phyloP scores from a whole-genome alignment of 1,140 invertebrate species.

The Zaprionus inermis region DNA sequence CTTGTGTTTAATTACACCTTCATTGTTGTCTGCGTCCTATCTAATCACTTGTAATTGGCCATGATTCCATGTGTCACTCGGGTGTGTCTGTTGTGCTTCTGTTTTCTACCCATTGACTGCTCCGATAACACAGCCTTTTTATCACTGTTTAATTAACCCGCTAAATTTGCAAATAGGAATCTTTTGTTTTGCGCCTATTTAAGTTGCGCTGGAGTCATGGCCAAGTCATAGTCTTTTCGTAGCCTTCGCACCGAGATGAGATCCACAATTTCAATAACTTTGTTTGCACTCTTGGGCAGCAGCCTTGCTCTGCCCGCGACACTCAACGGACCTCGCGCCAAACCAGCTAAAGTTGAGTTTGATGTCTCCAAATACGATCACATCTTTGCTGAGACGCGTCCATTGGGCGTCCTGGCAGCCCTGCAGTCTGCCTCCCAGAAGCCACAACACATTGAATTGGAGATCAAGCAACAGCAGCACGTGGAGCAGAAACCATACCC shows the following conservation, averaged over 20 bases:
- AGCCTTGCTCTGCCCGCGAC: slow-evolving; percentile 5
- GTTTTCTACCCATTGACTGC: too few relatives aligned
- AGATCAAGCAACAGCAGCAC: slow-evolving; percentile 16
- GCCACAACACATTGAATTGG: slow-evolving; percentile 16
- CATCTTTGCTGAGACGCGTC: slow-evolving; percentile 50
- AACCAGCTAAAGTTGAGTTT: not conserved
- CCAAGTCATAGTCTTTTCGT: slow-evolving; percentile 39
- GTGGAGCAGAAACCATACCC: not conserved
- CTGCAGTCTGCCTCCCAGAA: not conserved
- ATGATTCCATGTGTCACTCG: too few relatives aligned
- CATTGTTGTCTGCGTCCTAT: too few relatives aligned
- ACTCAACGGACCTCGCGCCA: slow-evolving; percentile 36
- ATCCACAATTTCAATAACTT: slow-evolving; percentile 42
- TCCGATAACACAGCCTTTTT: too few relatives aligned
- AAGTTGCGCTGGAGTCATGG: slow-evolving; percentile 17
- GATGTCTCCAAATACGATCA: slow-evolving; percentile 30
- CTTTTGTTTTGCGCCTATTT: slow-evolving; percentile 47
- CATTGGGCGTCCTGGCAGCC: slow-evolving; percentile 15
- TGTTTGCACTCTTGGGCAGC: slow-evolving; percentile 48
- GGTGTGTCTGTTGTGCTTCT: too few relatives aligned
- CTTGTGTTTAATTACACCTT: too few relatives aligned
- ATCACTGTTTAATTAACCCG: slow-evolving; percentile 36
- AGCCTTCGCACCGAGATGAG: slow-evolving; percentile 47
- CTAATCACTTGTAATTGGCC: too few relatives aligned
- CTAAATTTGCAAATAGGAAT: slow-evolving; percentile 7